Conservation (phyloP, 2,113 vertebrate species). For the Spea bombifrons region DNA sequence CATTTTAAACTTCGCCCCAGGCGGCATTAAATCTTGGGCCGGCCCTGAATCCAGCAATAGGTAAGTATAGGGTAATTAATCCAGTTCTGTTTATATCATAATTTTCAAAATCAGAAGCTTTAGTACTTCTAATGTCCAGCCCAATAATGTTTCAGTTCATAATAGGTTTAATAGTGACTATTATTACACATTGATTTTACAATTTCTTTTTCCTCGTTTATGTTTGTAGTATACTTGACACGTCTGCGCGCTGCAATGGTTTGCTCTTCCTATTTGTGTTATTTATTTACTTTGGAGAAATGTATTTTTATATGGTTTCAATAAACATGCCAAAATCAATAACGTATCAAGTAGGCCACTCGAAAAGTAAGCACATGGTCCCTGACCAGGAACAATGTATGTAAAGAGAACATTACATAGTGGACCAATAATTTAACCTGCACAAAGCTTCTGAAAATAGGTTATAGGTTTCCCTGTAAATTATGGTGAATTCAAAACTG, state of each 20-base stretch:
- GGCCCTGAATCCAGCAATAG: no score
- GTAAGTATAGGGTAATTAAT: slow-evolving; percentile 48
- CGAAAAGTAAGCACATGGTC: slow-evolving; percentile 47
- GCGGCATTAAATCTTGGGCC: no score
- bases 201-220: slow-evolving; percentile 25
- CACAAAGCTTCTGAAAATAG: neutral
- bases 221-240: slow-evolving; percentile 33
- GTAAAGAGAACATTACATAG: slow-evolving; percentile 3
- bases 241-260: slow-evolving; percentile 25
- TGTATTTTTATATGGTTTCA: slow-evolving; percentile 45
- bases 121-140: slow-evolving; percentile 28
- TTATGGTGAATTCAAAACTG: no score
- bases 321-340: slow-evolving; percentile 49
- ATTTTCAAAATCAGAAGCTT: slow-evolving; percentile 50
- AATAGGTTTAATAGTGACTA: slow-evolving; percentile 53
- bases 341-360: slow-evolving; percentile 56
- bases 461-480: no score
- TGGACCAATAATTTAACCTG: neutral
- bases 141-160: slow-evolving; percentile 52
- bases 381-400: slow-evolving; percentile 30
- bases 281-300: slow-evolving; percentile 42
- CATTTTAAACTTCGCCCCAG: no score
- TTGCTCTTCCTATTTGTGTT: slow-evolving; percentile 32
- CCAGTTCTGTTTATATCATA: slow-evolving; percentile 53
- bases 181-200: slow-evolving; percentile 54